Percentiles rank a stretch among this genome's conserved stretches.
Evolutionary conservation across 2,888 invertebrate species (phyloP).

Genomic region (Scaptomyza polygonia): DNA sequence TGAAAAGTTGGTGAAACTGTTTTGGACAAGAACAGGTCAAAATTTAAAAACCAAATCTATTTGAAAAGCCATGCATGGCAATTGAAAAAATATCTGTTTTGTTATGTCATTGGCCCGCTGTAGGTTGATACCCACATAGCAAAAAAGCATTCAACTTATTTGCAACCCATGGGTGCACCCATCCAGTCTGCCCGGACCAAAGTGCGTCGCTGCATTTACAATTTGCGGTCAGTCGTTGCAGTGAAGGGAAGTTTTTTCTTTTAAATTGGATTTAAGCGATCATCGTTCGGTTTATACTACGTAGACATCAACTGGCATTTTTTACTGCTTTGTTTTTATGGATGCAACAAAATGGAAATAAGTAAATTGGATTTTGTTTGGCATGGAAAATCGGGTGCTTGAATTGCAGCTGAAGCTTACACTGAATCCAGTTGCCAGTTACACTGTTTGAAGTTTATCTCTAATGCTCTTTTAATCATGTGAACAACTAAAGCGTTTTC

Average conservation of each 20-base stretch:
- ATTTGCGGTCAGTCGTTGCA: slow-evolving; percentile 44
- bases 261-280: slow-evolving; percentile 55
- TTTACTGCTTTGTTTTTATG: slow-evolving; percentile 55
- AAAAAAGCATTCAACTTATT: slow-evolving; percentile 20
- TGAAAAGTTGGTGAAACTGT: slow-evolving; percentile 9
- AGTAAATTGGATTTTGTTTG: slow-evolving; percentile 53
- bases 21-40: neutral
- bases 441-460: neutral
- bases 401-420: neutral
- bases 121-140: slow-evolving; percentile 10
- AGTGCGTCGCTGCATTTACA: slow-evolving; percentile 28
- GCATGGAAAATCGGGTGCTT: slow-evolving; percentile 37
- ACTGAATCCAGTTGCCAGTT: too few relatives aligned
- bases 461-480: slow-evolving; percentile 40
- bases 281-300: slow-evolving; percentile 58
- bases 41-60: neutral
- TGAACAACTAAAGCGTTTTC: slow-evolving; percentile 32
- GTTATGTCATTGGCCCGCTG: slow-evolving; percentile 16
- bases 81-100: slow-evolving; percentile 1
- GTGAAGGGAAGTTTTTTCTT: slow-evolving; percentile 23
- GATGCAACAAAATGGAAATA: slow-evolving; percentile 21
- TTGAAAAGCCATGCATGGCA: neutral
- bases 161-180: neutral
- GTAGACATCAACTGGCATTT: slow-evolving; percentile 53
- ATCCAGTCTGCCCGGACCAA: neutral